phyloP scores from a whole-genome alignment of 1,140 invertebrate species.

The Magallana gigas region DNA sequence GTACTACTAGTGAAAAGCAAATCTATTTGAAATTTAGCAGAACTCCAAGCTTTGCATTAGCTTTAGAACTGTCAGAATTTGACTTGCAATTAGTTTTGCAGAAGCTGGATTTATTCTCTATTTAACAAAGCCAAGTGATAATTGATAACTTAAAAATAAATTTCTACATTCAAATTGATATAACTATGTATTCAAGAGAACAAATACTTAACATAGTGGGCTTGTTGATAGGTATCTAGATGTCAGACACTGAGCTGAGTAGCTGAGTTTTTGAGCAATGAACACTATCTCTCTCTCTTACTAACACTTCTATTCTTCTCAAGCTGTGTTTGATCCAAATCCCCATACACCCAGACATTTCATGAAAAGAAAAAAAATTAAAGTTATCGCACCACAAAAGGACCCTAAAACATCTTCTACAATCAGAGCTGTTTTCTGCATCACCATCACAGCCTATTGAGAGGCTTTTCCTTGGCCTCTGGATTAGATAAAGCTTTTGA shows the following conservation, averaged over 20 bases:
- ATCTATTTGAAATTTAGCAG: too few relatives aligned
- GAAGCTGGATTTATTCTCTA: too few relatives aligned
- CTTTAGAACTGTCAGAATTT: too few relatives aligned
- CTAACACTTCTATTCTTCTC: slow-evolving; percentile 27
- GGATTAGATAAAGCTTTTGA: slow-evolving; percentile 7
- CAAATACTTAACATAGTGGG: slow-evolving; percentile 23
- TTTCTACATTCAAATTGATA: too few relatives aligned
- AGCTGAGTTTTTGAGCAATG: not conserved
- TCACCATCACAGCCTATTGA: not conserved
- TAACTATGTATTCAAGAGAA: not conserved
- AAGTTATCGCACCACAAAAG: not conserved
- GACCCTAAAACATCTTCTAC: not conserved
- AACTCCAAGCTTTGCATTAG: too few relatives aligned
- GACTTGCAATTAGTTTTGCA: too few relatives aligned
- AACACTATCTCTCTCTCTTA: not conserved
- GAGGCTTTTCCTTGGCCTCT: not conserved
- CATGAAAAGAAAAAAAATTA: too few relatives aligned
- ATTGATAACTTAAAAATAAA: too few relatives aligned
- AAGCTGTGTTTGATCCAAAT: not conserved
- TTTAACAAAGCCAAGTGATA: too few relatives aligned
- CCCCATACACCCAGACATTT: not conserved
- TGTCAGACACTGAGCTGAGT: not conserved
- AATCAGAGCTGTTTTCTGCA: not conserved
- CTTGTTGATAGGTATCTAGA: not conserved
- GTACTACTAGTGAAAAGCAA: too few relatives aligned